These are phyloP conservation scores for Sebastes minor DNA, from an alignment of 2,797 vertebrate species.

Conservation along the genomic window DNA sequence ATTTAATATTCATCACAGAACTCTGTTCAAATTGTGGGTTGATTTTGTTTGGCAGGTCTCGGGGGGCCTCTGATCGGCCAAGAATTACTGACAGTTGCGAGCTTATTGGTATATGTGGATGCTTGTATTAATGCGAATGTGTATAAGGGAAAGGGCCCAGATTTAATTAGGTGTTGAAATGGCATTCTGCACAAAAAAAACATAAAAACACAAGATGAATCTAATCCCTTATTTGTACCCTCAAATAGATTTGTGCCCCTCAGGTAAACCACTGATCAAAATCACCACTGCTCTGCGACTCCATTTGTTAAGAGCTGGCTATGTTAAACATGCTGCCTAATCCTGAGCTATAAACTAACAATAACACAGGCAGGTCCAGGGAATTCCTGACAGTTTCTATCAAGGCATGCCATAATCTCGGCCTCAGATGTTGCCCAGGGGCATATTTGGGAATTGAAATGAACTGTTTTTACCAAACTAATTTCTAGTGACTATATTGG, in stretches of 20 bases:
- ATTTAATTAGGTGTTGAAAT: conserved; percentile 25
- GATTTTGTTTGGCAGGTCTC: conserved; percentile 65
- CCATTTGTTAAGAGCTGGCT: conserved; percentile 17
- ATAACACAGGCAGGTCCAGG: conserved; percentile 1
- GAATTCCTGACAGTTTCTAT: conserved; percentile 31
- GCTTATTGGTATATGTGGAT: conserved; percentile 16
- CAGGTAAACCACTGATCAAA: conserved; percentile 25
- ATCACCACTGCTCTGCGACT: conserved; percentile 12
- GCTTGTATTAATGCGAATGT: conserved; percentile 6
- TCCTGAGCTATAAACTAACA: conserved; percentile 14
- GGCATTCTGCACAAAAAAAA: background rate
- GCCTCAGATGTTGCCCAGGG: conserved; percentile 2
- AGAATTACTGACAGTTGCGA: conserved; percentile 41
- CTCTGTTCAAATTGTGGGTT: conserved; percentile 48
- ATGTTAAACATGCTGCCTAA: conserved; percentile 9
- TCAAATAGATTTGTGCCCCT: conserved; percentile 7
- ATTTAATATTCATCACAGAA: conserved; percentile 70
- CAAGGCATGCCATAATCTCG: background rate
- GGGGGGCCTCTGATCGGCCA: conserved; percentile 35
- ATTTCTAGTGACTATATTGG: background rate
- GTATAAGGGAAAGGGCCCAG: background rate
- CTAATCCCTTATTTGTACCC: conserved; percentile 6
- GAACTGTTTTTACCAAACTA: conserved; percentile 1
- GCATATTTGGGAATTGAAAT: conserved; percentile 11
- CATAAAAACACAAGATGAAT: background rate